Evolutionary conservation across 1,140 invertebrate species (phyloP), one percentile per base, ranked within the genome.

Genomic region (Drosophila bocqueti): DNA sequence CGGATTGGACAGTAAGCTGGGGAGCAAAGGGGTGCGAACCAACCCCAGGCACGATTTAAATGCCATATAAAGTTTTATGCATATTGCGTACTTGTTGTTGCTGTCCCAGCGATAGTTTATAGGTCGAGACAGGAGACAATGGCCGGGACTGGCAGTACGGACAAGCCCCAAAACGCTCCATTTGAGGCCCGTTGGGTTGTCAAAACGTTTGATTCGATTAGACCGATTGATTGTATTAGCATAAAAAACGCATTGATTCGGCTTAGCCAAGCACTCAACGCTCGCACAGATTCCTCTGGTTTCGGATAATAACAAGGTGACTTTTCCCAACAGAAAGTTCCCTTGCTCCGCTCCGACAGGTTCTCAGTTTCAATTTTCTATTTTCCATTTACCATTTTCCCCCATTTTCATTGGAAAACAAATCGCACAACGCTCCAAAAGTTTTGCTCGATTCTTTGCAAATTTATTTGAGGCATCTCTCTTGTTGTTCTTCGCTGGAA

Each of bases 51-150:
- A 57, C 81, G 65, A 87, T 89, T 87, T 87, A 90, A 87, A 84
- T 81, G 85, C 81, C 84, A 89, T 87, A 87, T 87, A 87, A 87
- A 87, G 76, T 87, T 87, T 87, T 87, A 87, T 87, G 80, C 84
- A 87, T 84, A 89, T 83, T 89, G 73, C 65, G 76, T 78, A 86
- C 66, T 83, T 84, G 84, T 82, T 85, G 61, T 83, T 84, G 80
- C 73, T 75, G 57, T 66, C 71, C 66, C 59, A 75, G 46, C 66
- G 54, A 76, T 76, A 65, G 68, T 86, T 86, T 76, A 71, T 60
- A 73, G 73, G 71, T 68, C 50, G 61, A 38, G 49, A 60, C 52
- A 66, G 66, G 69, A 54, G 31, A 64, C 50, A 45, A 52, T 46
- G 63, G n/a, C n/a, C 26, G 10, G 5, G 46, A 15, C 46, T 8